Base-by-base conservation (phyloP, 2,797 vertebrate species). In the Sebastiscus tertius region DNA sequence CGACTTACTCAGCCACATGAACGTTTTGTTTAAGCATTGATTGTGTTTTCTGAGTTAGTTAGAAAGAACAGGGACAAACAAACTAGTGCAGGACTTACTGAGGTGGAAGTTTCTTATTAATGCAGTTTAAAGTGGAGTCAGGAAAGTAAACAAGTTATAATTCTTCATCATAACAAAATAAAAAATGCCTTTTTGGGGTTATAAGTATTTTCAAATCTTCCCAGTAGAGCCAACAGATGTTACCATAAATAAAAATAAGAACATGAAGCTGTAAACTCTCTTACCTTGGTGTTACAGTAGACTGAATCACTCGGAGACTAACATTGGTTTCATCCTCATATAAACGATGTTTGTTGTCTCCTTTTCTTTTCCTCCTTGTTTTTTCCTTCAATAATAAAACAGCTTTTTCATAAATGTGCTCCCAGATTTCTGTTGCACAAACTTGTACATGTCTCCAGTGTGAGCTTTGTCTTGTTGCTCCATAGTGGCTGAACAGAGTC, bases 401-500 rank as follows among this genome's bases (percentile, higher is more conserved):
- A 72, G 13, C 13, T 39, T 65, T 55, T 77, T 64, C 22, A 75
- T 46, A 10, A 78, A 77, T 58, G 67, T 83, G 72, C 75, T 73
- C 69, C 75, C 26, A 72, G 58, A 61, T 79, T 74, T 83, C n/a
- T 61, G 39, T 24, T 61, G 63, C 66, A 67, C 70, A 78, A 91
- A 94, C 72, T 90, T 89, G 78, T 63, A 73, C n/a, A 61, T 82
- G 71, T 82, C 80, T 88, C 87, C 81, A 83, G 29, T 70, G 77
- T 79, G 74, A 87, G 84, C 75, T 78, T 77, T 72, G 82, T 89
- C 82, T 87, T 82, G 82, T 74, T 88, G 87, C 73, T 87, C 88
- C 93, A 93, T 95, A 56, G 82, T 82, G 16, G 59, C 79, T 79
- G 76, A 82, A 73, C 22, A 18, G 75, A 92, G 74, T 52, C 33